Evolutionary conservation across 1,140 invertebrate genomes (phyloP).

Genomic region (Dermatophagoides farinae): DNA sequence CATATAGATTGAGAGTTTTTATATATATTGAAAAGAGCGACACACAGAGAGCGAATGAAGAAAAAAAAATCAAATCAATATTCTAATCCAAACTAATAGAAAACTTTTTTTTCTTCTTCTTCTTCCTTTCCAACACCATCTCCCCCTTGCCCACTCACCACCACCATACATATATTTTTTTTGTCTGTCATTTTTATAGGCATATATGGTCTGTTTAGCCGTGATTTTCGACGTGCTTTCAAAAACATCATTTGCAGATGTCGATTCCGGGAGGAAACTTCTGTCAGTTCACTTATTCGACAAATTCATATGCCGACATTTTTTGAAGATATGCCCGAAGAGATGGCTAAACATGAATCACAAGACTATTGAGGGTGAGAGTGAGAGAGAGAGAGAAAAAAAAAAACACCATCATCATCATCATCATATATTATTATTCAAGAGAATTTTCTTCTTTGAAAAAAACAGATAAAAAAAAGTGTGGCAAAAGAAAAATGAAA

Average conservation of each 20-base stretch:
- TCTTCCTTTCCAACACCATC: not conserved
- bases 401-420: too few relatives aligned
- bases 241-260: slow-evolving; percentile 69
- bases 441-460: too few relatives aligned
- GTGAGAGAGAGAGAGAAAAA: too few relatives aligned
- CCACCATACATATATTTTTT: not conserved
- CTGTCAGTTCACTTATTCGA: slow-evolving; percentile 20
- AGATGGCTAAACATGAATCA: slow-evolving; percentile 5
- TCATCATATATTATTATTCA: too few relatives aligned
- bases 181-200: too few relatives aligned
- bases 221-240: slow-evolving; percentile 76
- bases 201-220: slow-evolving; percentile 75
- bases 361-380: slow-evolving; percentile 2
- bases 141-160: not conserved
- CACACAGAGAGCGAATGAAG: not conserved
- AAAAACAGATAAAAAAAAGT: too few relatives aligned
- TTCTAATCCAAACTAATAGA: not conserved
- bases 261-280: slow-evolving; percentile 20
- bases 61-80: not conserved
- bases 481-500: too few relatives aligned
- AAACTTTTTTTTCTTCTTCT: not conserved
- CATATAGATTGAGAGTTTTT: too few relatives aligned
- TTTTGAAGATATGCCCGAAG: slow-evolving; percentile 19
- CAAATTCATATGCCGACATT: slow-evolving; percentile 23
- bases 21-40: too few relatives aligned